These are phyloP conservation scores for Conus betulinus DNA, from an alignment of 1,140 invertebrate genomes.

Conservation along the genomic window DNA sequence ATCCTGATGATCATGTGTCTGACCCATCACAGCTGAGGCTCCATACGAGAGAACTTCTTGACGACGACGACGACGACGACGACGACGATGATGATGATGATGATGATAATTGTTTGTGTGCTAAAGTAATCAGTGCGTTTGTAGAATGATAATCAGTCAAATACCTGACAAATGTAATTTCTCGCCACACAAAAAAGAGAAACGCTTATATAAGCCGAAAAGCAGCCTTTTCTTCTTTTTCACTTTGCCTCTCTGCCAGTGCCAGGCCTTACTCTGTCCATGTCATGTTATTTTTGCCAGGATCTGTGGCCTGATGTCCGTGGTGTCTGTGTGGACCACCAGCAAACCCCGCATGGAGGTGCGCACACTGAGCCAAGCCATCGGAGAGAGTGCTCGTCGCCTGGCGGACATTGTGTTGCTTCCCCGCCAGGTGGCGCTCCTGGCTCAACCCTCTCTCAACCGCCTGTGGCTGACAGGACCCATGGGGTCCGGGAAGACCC, in stretches of 20 bases:
- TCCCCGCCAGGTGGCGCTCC: neutral
- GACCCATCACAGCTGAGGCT: no score
- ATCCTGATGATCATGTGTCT: no score
- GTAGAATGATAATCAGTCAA: neutral
- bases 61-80: no score
- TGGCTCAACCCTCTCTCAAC: neutral
- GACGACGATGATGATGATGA: no score
- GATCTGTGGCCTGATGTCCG: constrained; percentile 25
- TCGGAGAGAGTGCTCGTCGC: neutral
- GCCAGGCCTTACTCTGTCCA: neutral
- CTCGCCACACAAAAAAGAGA: neutral
- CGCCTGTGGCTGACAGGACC: constrained; percentile 18
- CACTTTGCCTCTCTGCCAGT: neutral
- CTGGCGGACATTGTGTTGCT: constrained; percentile 9
- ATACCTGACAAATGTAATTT: neutral
- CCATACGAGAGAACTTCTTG: no score
- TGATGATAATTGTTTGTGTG: no score
- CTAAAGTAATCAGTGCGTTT: no score
- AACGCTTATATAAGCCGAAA: neutral
- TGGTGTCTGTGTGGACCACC: constrained; percentile 10
- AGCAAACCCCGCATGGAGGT: constrained; percentile 22
- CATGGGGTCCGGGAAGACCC: constrained; percentile 25
- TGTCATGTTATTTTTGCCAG: neutral
- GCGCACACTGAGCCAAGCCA: neutral
- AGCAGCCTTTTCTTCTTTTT: neutral